Base-by-base conservation (phyloP, 2,888 invertebrate genomes). In the Monopis laevigella region DNA sequence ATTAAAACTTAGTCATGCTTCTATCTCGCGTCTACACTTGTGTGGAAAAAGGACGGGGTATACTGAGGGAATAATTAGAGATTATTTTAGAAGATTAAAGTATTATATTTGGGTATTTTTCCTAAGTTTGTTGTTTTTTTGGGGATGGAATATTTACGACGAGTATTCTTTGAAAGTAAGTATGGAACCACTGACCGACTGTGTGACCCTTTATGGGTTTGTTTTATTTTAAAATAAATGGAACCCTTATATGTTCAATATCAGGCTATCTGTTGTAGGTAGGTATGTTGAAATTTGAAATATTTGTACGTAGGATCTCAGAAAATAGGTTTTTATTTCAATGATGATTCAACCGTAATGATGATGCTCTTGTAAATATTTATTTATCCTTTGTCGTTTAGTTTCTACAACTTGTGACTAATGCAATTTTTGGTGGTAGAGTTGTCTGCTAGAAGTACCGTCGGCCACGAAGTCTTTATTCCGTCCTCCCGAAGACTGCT, bases 401-500 rank as follows among this genome's bases (percentile, higher is more conserved):
- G n/a, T n/a, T n/a, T n/a, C n/a, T n/a, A n/a, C n/a, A n/a, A n/a
- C n/a, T n/a, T n/a, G n/a, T n/a, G n/a, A n/a, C n/a, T n/a, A n/a
- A n/a, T n/a, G n/a, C n/a, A n/a, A n/a, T n/a, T n/a, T n/a, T n/a
- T n/a, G n/a, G n/a, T n/a, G n/a, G n/a, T n/a, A 32, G 32, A 2
- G 32, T 16, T 80, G 78, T 45, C 32, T 62, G 2, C 38, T 77
- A 6, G 57, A 62, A 26, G 45, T 73, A 2, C 77, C 78, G 0
- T 59, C 68, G 2, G 49, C 59, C 2, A 53, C 65, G 1, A 65
- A 67, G 45, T 48, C 72, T 0, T 59, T 82, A 5, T 88, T 94
- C 59, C 87, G 95, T 2, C 89, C 92, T 1, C 90, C 93, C 0
- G 90, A 90, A 57, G 85, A 87, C 54, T 96, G 96, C 61, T 82